Evolutionary conservation across 2,888 invertebrate species (phyloP).

Genomic region (Phyto melanocephala): DNA sequence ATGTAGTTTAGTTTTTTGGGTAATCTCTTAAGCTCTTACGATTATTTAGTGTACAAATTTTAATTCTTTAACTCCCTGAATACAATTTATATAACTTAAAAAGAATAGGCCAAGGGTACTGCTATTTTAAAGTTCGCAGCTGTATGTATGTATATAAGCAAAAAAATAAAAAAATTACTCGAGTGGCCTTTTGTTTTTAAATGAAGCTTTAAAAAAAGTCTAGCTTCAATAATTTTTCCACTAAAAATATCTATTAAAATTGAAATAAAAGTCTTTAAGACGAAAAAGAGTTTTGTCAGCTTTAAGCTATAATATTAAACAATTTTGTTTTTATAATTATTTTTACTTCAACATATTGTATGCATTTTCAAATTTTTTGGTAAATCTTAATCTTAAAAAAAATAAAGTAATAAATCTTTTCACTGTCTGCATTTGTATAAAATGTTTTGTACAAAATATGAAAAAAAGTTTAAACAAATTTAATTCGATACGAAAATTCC

Average conservation of each 20-base stretch:
- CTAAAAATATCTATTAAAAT: neutral
- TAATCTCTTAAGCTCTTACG: too few species aligned
- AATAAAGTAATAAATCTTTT: neutral
- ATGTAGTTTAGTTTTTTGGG: too few species aligned
- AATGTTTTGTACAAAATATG: neutral
- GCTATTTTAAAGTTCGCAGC: too few species aligned
- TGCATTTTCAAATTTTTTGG: conserved; percentile 29
- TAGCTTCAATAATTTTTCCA: conserved; percentile 7
- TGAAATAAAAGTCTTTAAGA: conserved; percentile 26
- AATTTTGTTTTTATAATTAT: neutral
- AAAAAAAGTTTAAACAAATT: neutral
- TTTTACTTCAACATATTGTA: conserved; percentile 43
- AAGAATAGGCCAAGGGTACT: too few species aligned
- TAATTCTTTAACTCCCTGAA: too few species aligned
- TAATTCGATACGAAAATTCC: neutral
- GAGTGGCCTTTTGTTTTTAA: conserved; percentile 40
- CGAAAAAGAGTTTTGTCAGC: conserved; percentile 18
- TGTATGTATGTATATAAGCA: neutral
- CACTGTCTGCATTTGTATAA: neutral
- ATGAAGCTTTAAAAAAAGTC: neutral
- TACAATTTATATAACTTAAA: too few species aligned
- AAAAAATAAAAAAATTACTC: neutral
- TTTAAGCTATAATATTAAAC: neutral
- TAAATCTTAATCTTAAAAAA: neutral
- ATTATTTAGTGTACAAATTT: too few species aligned